phyloP scores from a whole-genome alignment of 53 echinoderm and acorn worm species.

The Henricia sp. region DNA sequence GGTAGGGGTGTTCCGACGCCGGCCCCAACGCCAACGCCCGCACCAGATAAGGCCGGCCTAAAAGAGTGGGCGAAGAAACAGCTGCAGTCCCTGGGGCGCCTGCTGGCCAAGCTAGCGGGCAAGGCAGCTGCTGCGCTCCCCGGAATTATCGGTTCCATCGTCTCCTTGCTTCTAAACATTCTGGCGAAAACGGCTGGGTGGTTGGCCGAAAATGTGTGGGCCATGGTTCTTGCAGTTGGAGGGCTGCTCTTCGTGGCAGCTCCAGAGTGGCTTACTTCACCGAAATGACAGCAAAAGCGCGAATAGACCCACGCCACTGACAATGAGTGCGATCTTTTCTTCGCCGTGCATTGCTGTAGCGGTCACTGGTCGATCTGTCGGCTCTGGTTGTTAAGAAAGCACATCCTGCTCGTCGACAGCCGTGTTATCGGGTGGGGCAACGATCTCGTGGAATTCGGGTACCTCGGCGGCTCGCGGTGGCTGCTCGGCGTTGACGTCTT shows the following conservation, averaged over 20 bases:
- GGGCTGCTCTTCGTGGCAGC: background rate
- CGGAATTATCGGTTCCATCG: constrained; percentile 1
- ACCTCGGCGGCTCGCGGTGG: background rate
- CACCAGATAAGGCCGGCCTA: background rate
- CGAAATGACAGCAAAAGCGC: background rate
- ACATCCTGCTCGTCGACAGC: too few relatives aligned
- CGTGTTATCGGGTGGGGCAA: background rate
- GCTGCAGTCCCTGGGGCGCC: constrained; percentile 16
- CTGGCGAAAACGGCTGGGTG: background rate
- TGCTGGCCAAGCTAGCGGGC: constrained; percentile 14
- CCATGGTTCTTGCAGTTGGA: constrained; percentile 7
- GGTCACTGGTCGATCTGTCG: too few relatives aligned
- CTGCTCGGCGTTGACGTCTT: background rate
- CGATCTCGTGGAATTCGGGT: background rate
- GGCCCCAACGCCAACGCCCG: background rate
- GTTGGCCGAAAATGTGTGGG: background rate
- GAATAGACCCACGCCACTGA: constrained; percentile 1
- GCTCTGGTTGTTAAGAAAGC: too few relatives aligned
- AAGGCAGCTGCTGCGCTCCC: constrained; percentile 24
- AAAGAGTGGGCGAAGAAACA: constrained; percentile 25
- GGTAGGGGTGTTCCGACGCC: background rate
- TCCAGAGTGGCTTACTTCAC: background rate
- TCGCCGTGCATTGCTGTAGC: background rate
- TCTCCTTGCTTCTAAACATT: constrained; percentile 7
- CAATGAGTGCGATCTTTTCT: background rate